Percentiles rank a stretch among this genome's conserved stretches.
These are phyloP conservation scores for Huso huso DNA, from an alignment of 2,797 vertebrate genomes.

Conservation along the genomic window DNA sequence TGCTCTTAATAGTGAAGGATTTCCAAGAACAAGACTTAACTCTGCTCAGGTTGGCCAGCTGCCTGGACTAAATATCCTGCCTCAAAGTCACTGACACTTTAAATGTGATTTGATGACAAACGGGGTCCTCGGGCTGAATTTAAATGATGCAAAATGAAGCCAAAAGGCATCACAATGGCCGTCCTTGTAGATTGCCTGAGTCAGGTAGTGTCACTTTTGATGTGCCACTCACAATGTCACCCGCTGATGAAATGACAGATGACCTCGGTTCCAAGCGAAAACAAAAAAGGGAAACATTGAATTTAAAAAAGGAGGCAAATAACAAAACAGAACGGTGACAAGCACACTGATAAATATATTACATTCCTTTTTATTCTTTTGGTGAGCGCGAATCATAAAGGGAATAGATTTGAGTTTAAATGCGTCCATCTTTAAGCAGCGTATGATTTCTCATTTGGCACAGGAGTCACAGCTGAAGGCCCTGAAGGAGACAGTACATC, in stretches of 20 bases:
- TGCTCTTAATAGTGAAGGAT: not conserved
- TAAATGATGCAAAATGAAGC: not conserved
- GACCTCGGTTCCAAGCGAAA: not conserved
- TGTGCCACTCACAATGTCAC: not conserved
- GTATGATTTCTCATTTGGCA: slow-evolving; percentile 28
- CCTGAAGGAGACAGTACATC: slow-evolving; percentile 91
- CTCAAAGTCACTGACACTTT: not conserved
- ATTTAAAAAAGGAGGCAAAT: not conserved
- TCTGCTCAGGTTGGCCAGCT: not conserved
- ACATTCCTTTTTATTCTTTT: not conserved
- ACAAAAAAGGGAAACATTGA: not conserved
- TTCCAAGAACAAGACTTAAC: not conserved
- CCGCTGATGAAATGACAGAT: not conserved
- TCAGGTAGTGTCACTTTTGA: not conserved
- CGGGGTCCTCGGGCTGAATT: not conserved
- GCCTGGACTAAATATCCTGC: slow-evolving; percentile 2
- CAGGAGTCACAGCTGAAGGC: slow-evolving; percentile 95
- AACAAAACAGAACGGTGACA: not conserved
- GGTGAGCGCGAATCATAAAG: not conserved
- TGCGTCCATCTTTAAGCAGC: slow-evolving; percentile 3
- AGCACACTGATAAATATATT: not conserved
- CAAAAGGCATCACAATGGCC: not conserved
- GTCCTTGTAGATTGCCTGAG: not conserved
- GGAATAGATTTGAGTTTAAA: slow-evolving; percentile 4
- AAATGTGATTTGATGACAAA: slow-evolving; percentile 8